Evolutionary conservation across 2,113 vertebrate genomes (phyloP).

Genomic region (Diadophis punctatus): DNA sequence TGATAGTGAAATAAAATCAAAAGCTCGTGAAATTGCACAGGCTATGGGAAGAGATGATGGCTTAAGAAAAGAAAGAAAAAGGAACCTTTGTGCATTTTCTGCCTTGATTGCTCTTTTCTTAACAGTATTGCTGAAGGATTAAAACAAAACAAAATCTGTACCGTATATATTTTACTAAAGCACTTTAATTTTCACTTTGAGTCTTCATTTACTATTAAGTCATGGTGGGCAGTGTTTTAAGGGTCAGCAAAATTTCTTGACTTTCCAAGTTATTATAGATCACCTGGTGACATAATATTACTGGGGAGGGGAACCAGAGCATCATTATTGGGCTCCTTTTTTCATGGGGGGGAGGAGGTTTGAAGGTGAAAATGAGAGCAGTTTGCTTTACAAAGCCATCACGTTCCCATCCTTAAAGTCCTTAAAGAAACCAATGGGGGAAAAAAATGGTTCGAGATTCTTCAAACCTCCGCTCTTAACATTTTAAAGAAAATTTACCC

Average conservation of each 20-base stretch:
- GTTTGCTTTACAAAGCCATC: neutral
- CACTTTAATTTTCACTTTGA: neutral
- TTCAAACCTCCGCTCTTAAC: neutral
- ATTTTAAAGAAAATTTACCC: neutral
- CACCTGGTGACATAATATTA: neutral
- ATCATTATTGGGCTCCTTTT: neutral
- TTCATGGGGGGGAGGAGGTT: neutral
- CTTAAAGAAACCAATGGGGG: neutral
- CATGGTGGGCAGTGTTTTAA: neutral
- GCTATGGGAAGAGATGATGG: neutral
- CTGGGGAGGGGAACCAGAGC: neutral
- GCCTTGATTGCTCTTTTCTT: neutral
- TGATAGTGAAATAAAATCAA: slow-evolving; percentile 29
- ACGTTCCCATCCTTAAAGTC: neutral
- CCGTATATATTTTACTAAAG: neutral
- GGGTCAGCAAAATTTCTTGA: neutral
- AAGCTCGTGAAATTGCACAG: neutral
- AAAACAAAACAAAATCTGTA: neutral
- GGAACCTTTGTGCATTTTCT: neutral
- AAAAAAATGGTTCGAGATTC: neutral
- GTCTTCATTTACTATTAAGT: neutral
- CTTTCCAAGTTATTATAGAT: neutral
- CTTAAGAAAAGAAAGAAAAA: neutral
- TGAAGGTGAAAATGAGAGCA: neutral
- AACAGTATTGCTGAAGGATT: neutral